Evolutionary conservation across 2,888 invertebrate species (phyloP), one percentile per base, ranked within the genome.

Genomic region (Gymnocheta viridis): DNA sequence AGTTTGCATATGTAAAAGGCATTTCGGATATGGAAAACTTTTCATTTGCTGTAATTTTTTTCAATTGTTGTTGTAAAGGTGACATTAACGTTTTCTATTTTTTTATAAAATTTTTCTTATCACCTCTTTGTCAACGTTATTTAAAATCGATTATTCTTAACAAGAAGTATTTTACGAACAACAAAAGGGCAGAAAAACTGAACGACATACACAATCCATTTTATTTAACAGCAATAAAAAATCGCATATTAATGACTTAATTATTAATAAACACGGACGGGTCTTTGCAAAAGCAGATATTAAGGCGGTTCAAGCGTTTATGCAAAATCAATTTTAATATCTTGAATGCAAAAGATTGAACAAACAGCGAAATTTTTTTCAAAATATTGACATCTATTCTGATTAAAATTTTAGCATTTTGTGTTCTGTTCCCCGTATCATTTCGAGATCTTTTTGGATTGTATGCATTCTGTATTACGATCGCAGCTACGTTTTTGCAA

Each of bases 161-260:
- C 67, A 67, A 67, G 51, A 51, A 67, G 1, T 51, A 51, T 51
- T 67, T 67, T 17, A 41, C 17, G 38, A 35, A 73, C 74, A 74
- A 38, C 41, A 64, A 74, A 74, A 64, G 29, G 64, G 64, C 54
- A 12, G 51, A 6, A 6, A 44, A 27, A 27, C 14, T 24, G 4
- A 64, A 41, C 38, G 9, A 44, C 62, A 29, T 27, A 17, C n/a
- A 44, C n/a, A 44, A 44, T 3, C 24, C 14, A 62, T 2, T 19
- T 35, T n/a, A 22, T 10, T 62, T 27, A 19, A 72, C n/a, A n/a
- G n/a, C n/a, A 14, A 70, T 41, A 72, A 49, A 35, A 35, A 7
- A n/a, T 19, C 69, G 82, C 82, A 83, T 83, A 83, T 79, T 79
- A 83, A 83, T 83, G 69, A 58, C 82, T 83, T 83, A 83, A 83